Evolutionary conservation across 2,888 invertebrate genomes (phyloP).

Genomic region (Craniophora ligustri): DNA sequence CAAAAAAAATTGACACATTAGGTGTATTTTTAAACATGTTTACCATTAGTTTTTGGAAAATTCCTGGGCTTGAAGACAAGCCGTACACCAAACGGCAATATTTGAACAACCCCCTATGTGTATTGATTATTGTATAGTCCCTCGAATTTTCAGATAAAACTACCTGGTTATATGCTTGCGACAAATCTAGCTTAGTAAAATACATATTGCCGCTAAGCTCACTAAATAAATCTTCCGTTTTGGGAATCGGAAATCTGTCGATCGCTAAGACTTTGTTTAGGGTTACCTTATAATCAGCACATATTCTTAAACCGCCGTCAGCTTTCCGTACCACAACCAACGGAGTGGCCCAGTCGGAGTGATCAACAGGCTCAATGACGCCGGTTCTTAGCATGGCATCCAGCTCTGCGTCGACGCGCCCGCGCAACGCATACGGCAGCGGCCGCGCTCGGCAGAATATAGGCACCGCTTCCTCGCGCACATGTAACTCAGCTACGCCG

Average conservation of each 20-base stretch:
- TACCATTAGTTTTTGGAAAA: constrained; percentile 7
- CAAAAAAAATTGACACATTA: neutral
- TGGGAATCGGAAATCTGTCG: constrained; percentile 12
- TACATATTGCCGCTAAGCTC: too few species aligned
- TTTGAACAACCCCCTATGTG: constrained; percentile 10
- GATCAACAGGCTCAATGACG: too few species aligned
- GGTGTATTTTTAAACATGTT: neutral
- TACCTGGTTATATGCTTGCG: constrained; percentile 43
- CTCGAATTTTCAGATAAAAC: constrained; percentile 22
- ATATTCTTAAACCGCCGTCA: too few species aligned
- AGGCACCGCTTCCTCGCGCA: constrained; percentile 42
- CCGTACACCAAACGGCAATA: constrained; percentile 9
- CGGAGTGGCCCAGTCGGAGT: too few species aligned
- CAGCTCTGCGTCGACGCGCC: too few species aligned
- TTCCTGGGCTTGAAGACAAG: constrained; percentile 2
- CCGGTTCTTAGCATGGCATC: too few species aligned
- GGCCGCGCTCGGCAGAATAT: constrained; percentile 48
- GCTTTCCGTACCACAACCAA: too few species aligned
- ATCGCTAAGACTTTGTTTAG: neutral
- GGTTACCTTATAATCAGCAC: too few species aligned
- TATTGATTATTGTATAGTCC: constrained; percentile 9
- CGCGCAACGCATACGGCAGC: constrained; percentile 25
- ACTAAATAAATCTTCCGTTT: constrained; percentile 3
- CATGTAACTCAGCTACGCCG: constrained; percentile 23
- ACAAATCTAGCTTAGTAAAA: too few species aligned